phyloP scores from a whole-genome alignment of 1,140 invertebrate species.

The Drosophila parvula region DNA sequence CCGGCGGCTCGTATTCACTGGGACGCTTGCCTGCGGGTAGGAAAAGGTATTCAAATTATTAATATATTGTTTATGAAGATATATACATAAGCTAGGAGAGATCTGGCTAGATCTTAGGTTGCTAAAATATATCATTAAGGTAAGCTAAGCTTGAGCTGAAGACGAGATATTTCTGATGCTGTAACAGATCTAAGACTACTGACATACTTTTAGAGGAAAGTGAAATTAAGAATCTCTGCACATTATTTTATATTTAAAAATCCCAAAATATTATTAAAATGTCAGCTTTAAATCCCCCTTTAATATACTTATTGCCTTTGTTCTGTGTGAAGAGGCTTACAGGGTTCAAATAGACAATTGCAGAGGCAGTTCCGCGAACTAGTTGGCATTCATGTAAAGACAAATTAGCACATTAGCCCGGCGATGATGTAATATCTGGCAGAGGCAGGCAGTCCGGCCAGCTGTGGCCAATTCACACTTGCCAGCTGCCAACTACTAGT shows the following conservation, averaged over 20 bases:
- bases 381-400: conserved; percentile 76
- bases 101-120: neutral
- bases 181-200: no score
- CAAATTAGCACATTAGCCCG: conserved; percentile 75
- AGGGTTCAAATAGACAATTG: conserved; percentile 29
- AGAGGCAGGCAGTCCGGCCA: conserved; percentile 32
- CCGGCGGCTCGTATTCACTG: no score
- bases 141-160: no score
- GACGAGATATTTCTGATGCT: no score
- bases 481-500: conserved; percentile 73
- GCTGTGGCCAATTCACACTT: conserved; percentile 56
- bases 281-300: neutral
- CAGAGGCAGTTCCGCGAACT: conserved; percentile 52
- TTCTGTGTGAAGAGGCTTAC: conserved; percentile 5
- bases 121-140: no score
- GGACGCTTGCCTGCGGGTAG: no score
- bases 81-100: neutral
- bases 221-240: neutral
- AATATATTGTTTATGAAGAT: neutral
- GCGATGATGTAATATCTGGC: conserved; percentile 72
- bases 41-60: no score
- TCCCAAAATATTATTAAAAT: neutral
- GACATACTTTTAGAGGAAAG: no score
- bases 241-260: neutral
- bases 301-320: neutral